phyloP scores from a whole-genome alignment of 2,113 vertebrate genomes.

The Lagopus muta region DNA sequence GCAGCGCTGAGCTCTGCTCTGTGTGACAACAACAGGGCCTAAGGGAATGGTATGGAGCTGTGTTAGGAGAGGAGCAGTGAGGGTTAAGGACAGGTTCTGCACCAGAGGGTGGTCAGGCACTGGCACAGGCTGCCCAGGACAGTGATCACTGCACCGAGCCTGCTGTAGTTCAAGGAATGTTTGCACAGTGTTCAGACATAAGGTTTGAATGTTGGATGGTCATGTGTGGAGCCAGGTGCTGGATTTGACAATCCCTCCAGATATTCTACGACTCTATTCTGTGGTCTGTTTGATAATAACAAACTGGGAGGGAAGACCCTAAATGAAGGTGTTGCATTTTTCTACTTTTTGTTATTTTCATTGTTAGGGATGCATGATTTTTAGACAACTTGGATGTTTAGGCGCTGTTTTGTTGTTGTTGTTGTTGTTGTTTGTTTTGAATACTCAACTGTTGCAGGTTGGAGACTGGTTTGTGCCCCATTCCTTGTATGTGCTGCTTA shows the following conservation, averaged over 20 bases:
- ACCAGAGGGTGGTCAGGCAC: not conserved
- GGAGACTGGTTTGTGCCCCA: not conserved
- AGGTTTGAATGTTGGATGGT: not conserved
- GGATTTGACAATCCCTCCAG: not conserved
- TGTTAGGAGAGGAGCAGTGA: not conserved
- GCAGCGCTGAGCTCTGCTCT: not conserved
- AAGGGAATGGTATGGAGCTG: not conserved
- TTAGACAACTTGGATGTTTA: not conserved
- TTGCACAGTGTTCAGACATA: not conserved
- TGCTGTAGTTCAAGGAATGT: not conserved
- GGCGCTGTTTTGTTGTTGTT: fast-evolving
- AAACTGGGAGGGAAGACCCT: not conserved
- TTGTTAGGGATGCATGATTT: not conserved
- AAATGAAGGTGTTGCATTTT: not conserved
- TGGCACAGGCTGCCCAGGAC: not conserved
- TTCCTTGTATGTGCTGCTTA: not conserved
- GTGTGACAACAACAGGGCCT: not conserved
- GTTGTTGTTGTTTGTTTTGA: not conserved
- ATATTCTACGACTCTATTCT: not conserved
- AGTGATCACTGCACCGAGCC: not conserved
- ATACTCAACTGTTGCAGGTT: not conserved
- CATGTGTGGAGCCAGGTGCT: not conserved
- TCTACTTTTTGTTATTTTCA: not conserved
- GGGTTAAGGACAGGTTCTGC: no score
- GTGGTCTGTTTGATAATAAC: not conserved